These are phyloP conservation scores for Oryzias javanicus DNA, from an alignment of 2,113 vertebrate species.

Conservation along the genomic window DNA sequence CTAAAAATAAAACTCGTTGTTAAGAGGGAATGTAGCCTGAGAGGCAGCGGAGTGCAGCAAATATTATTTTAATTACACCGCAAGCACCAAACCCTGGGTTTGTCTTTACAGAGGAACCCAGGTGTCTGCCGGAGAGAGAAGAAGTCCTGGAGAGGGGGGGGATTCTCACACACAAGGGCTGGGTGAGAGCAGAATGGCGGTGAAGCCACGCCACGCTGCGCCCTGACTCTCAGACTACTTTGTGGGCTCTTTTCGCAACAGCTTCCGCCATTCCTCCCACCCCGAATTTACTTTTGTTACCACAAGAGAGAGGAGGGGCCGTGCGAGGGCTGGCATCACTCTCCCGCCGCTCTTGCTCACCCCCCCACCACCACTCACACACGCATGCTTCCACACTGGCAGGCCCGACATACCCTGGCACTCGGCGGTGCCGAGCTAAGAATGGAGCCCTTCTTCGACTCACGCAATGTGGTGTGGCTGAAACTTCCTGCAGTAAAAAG, in stretches of 20 bases:
- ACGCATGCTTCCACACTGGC: constrained; percentile 59
- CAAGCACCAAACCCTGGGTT: constrained; percentile 54
- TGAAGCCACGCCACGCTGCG: constrained; percentile 47
- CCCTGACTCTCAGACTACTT: constrained; percentile 42
- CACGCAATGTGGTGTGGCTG: constrained; percentile 81
- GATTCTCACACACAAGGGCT: constrained; percentile 23
- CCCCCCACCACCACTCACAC: constrained; percentile 24
- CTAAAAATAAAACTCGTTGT: constrained; percentile 79
- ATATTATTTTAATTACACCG: constrained; percentile 78
- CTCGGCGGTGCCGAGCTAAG: constrained; percentile 70
- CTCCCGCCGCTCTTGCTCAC: constrained; percentile 33
- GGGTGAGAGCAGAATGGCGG: constrained; percentile 31
- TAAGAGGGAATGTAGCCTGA: constrained; percentile 68
- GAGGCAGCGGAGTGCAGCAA: constrained; percentile 71
- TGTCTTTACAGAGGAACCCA: constrained; percentile 56
- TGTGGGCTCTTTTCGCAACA: constrained; percentile 26
- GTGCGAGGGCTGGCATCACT: constrained; percentile 44
- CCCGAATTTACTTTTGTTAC: constrained; percentile 52
- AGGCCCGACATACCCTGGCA: constrained; percentile 66
- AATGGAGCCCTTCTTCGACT: constrained; percentile 74
- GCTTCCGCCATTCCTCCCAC: constrained; percentile 19
- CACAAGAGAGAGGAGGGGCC: constrained; percentile 24
- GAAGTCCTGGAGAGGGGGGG: constrained; percentile 19
- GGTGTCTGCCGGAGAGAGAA: constrained; percentile 36
- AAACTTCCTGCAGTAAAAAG: constrained; percentile 84